Base-by-base conservation (phyloP, 2,797 vertebrate species). In the Paguma larvata region DNA sequence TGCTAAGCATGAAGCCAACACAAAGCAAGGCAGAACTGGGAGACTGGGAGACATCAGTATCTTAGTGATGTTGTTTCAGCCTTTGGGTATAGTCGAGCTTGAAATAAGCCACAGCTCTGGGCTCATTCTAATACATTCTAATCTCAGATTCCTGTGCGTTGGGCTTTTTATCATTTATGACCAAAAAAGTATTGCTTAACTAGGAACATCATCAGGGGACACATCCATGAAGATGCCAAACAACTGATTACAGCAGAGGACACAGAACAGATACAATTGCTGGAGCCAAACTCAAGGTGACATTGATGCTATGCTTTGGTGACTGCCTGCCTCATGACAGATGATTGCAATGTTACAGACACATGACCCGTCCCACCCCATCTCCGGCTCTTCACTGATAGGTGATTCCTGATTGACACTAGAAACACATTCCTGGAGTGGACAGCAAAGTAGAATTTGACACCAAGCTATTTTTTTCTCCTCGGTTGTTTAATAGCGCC, bases 401-500 rank as follows among this genome's bases (percentile, higher is more conserved):
- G 95, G 85, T 91, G 92, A 95, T 86, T 97, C 65, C 88, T 96
- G 96, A 97, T 51, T 98, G 97, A 97, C 95, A 84, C 82, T 41
- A 75, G 73, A 70, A 65, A 68, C 51, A 48, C 89, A 95, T 97
- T 97, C 95, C 73, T 92, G 53, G 92, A 97, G 83, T 97, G 96
- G 95, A 95, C 94, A 86, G 88, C 63, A 25, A 97, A 97, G 86
- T 85, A 41, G 97, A 97, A 96, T 97, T 95, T 95, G 95, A 95
- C 85, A 97, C 97, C 87, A 92, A 44, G 85, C 95, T 97, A 96
- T 97, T 96, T 98, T 97, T 95, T 70, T 59, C 92, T 92, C 73
- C 89, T 91, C 6, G 5, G 95, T 94, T 88, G 92, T 94, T 97
- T 97, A 85, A 95, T 73, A 91, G 87, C 1, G 85, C 56, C 92